These are phyloP conservation scores for Lepus europaeus DNA, from an alignment of 2,113 vertebrate species.

Conservation along the genomic window DNA sequence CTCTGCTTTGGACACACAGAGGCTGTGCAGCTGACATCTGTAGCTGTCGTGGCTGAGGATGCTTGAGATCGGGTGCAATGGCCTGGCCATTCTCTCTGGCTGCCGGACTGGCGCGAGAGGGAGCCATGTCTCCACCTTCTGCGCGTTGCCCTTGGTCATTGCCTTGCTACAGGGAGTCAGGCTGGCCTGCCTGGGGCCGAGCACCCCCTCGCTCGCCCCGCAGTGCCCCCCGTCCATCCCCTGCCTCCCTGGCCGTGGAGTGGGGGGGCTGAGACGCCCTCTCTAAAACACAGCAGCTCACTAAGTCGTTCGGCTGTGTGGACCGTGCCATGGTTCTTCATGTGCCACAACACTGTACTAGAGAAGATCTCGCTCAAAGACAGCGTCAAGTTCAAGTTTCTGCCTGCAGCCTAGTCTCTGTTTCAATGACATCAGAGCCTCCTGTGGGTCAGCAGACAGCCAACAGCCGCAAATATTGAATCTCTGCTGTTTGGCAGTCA, in stretches of 20 bases:
- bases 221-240: background rate
- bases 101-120: background rate
- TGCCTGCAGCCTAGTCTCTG: background rate
- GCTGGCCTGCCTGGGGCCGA: background rate
- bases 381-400: background rate
- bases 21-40: constrained; percentile 51
- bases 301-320: background rate
- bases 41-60: constrained; percentile 11
- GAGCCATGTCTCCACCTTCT: background rate
- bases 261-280: background rate
- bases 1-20: constrained; percentile 2
- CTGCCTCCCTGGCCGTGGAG: background rate
- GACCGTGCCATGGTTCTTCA: background rate
- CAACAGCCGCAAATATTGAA: background rate
- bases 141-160: background rate
- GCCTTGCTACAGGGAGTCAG: background rate
- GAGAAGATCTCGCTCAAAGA: constrained; percentile 2
- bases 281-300: background rate
- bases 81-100: background rate
- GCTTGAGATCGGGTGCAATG: background rate
- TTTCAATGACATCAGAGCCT: background rate
- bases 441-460: background rate
- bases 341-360: background rate
- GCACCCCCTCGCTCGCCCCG: too few species aligned
- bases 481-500: background rate